Conservation (phyloP, 53 echinoderm and acorn worm genomes). For the Arbacia lixula region DNA sequence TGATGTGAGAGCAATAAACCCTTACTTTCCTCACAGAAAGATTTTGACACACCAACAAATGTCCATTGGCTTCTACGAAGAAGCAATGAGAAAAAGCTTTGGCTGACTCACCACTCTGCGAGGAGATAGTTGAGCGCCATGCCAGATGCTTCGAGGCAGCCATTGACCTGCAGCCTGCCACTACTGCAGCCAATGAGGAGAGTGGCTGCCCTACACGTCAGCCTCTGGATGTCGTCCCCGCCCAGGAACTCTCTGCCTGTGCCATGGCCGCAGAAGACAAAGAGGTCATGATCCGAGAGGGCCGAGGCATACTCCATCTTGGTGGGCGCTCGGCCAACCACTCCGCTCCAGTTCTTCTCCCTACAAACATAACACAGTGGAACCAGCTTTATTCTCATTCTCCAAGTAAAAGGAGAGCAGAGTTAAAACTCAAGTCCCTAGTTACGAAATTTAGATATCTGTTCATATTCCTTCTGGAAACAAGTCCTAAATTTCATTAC, state of each 20-base stretch:
- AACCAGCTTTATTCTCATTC: too few relatives aligned
- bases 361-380: conserved; percentile 55
- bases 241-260: conserved; percentile 91
- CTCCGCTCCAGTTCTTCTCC: conserved; percentile 91
- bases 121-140: conserved; percentile 96
- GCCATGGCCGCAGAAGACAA: conserved; percentile 99
- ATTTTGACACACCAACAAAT: too few relatives aligned
- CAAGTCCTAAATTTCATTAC: too few relatives aligned
- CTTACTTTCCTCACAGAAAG: too few relatives aligned
- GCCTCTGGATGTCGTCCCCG: conserved; percentile 93
- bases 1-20: too few relatives aligned
- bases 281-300: conserved; percentile 86
- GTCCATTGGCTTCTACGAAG: too few relatives aligned
- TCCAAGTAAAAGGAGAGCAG: too few relatives aligned
- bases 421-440: too few relatives aligned
- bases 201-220: conserved; percentile 86
- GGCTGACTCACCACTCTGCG: conserved; percentile 89
- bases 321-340: conserved; percentile 82
- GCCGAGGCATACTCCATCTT: conserved; percentile 90
- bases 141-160: conserved; percentile 83
- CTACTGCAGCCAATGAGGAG: conserved; percentile 99
- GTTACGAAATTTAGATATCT: too few relatives aligned
- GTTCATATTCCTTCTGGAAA: too few relatives aligned
- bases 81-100: too few relatives aligned
- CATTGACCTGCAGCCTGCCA: conserved; percentile 88